phyloP scores from a whole-genome alignment of 30 jellyfish, hydroid and myxozoan genomes.

The Mastigias papua region DNA sequence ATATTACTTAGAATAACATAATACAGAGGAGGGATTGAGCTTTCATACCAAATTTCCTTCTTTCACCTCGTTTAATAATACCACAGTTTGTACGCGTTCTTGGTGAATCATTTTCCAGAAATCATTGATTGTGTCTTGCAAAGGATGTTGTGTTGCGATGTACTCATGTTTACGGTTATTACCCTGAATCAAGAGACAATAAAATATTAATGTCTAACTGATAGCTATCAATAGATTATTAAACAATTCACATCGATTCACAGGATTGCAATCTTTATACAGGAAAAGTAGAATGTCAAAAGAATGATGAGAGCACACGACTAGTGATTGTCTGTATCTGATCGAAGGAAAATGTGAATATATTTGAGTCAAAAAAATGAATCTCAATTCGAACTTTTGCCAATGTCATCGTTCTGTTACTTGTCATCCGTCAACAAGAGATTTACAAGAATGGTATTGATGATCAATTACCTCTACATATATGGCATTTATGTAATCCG shows the following conservation, averaged over 20 bases:
- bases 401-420: conserved; percentile 6
- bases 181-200: neutral
- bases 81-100: neutral
- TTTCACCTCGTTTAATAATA: neutral
- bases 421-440: neutral
- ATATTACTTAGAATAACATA: too few species aligned
- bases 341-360: too few species aligned
- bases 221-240: neutral
- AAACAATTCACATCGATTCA: neutral
- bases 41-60: neutral
- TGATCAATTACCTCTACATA: neutral
- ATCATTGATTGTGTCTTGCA: neutral
- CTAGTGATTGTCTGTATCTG: too few species aligned
- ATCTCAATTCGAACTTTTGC: neutral
- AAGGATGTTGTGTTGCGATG: neutral
- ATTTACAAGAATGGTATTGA: neutral
- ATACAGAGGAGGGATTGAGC: too few species aligned
- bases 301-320: too few species aligned
- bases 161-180: neutral
- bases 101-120: neutral
- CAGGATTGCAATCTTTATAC: too few species aligned
- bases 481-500: neutral
- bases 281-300: too few species aligned
- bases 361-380: too few species aligned
- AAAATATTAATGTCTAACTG: neutral